Base-by-base conservation (phyloP, 2,113 vertebrate species). In the Archilochus colubris region DNA sequence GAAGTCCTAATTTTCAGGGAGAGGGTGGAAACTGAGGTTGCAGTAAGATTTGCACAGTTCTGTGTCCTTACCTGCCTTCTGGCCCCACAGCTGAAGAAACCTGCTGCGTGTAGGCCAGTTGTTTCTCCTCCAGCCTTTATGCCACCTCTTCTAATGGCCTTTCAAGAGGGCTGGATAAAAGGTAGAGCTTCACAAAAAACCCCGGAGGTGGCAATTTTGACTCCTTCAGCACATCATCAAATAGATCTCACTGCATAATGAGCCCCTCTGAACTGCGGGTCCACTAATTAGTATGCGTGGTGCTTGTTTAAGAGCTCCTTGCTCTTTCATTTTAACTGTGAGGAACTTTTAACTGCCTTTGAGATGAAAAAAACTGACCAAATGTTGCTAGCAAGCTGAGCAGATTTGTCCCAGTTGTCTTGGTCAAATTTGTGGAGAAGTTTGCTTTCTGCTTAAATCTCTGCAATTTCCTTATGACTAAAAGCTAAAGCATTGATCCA, bases 291-390 rank as follows among this genome's bases (percentile, higher is more conserved):
- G 82, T 73, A 95, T 95, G 91, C 64, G 1, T 3, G 1, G 18
- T 93, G 88, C 95, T 97, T 96, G 88, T 93, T 96, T 91, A 95
- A 92, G 88, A 66, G 62, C 66, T 80, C 66, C 40, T 82, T 33
- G 66, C 63, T 88, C 74, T 87, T 96, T 92, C 82, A 55, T 95
- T 96, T 75, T 58, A 91, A 31, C 74, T 75, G n/a, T 27, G 84
- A 96, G 77, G 74, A 82, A 30, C 25, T 94, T 85, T 16, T 64
- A 84, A 64, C 83, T 68, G 91, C 86, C 93, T 96, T 92, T 88
- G 86, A 90, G 85, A 85, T 92, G 92, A 82, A 93, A 94, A 95
- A 63, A 44, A 28, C 78, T 55, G 61, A 91, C 68, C 94, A 88
- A 94, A 84, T 80, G 88, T 67, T 92, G 75, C 53, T 66, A 77